Evolutionary conservation across 2,797 vertebrate species (phyloP), one percentile per base, ranked within the genome.

Genomic region (Lophotriccus pileatus): DNA sequence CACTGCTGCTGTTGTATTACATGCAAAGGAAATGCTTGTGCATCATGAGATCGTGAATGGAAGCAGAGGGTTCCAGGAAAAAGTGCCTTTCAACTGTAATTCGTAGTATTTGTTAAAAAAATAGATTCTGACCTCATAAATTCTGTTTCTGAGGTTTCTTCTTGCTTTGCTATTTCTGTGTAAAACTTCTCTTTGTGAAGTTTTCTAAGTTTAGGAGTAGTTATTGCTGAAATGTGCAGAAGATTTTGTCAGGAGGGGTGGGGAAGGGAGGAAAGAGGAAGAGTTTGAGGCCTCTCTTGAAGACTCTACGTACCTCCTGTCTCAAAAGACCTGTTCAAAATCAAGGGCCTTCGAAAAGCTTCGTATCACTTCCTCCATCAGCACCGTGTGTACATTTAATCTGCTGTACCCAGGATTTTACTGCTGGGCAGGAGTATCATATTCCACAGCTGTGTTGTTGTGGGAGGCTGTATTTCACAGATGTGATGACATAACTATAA

Each of bases 381-480:
- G 1, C n/a, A 16, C 28, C 22, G 2, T 66, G 60, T 64, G 52
- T 60, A 4, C 80, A 53, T 70, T 34, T 76, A 43, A 76, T 93
- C 47, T 39, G 36, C 88, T 67, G 56, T 10, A 69, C 63, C 37
- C 83, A 85, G 59, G 67, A 87, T 87, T 90, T 81, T 81, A 39
- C 73, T 52, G 76, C 74, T 72, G 87, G 84, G 82, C 14, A 11
- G 72, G 75, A 89, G 41, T 47, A 13, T 92, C 52, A 0, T 56
- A 24, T 94, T 63, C 47, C 93, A 52, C 94, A 93, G 95, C 90
- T 94, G 92, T 90, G 93, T 86, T 91, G 55, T 92, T 79, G 44
- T 1, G 74, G 72, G 83, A 72, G 88, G 53, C 58, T 91, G 18
- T 70, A 55, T 91, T 96, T 93, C 90, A 88, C 87, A 92, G 79